These are phyloP conservation scores for Hemaris fuciformis DNA, from an alignment of 2,888 invertebrate species.

Conservation along the genomic window DNA sequence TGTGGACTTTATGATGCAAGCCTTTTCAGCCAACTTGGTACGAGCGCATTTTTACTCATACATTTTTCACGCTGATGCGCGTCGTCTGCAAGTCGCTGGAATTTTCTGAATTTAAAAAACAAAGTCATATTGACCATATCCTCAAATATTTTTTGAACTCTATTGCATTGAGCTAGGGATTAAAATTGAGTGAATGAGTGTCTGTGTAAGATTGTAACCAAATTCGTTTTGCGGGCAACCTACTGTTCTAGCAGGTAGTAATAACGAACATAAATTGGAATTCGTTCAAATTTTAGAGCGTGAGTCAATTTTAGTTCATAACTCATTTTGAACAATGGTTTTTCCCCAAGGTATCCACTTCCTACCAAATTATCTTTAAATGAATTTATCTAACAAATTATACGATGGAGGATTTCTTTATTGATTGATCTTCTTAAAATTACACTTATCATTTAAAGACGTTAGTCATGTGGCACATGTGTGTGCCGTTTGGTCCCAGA, in stretches of 20 bases:
- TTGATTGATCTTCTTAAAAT: too few relatives aligned
- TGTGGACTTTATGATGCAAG: slow-evolving; percentile 37
- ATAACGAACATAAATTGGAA: slow-evolving; percentile 13
- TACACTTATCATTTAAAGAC: too few relatives aligned
- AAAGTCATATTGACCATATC: slow-evolving; percentile 23
- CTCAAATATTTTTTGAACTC: background rate
- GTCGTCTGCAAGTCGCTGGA: slow-evolving; percentile 36
- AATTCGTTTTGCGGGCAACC: slow-evolving; percentile 13
- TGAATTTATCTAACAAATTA: too few relatives aligned
- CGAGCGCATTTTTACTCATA: slow-evolving; percentile 55
- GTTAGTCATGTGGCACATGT: too few relatives aligned
- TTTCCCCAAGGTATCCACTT: too few relatives aligned
- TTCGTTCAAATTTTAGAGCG: slow-evolving; percentile 3
- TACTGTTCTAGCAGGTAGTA: slow-evolving; percentile 13
- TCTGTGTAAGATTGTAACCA: slow-evolving; percentile 10
- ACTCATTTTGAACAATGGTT: background rate
- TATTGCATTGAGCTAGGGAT: background rate
- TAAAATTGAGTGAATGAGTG: background rate
- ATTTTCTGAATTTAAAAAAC: slow-evolving; percentile 44
- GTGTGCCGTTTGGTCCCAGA: too few relatives aligned
- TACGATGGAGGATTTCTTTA: too few relatives aligned
- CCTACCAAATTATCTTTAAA: too few relatives aligned
- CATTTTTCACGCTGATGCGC: slow-evolving; percentile 63
- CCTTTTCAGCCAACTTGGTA: slow-evolving; percentile 39
- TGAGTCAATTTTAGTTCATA: background rate